Evolutionary conservation across 35 echinoderm and acorn worm species (phyloP), one percentile per base, ranked within the genome.

Genomic region (Apostichopus californicus): DNA sequence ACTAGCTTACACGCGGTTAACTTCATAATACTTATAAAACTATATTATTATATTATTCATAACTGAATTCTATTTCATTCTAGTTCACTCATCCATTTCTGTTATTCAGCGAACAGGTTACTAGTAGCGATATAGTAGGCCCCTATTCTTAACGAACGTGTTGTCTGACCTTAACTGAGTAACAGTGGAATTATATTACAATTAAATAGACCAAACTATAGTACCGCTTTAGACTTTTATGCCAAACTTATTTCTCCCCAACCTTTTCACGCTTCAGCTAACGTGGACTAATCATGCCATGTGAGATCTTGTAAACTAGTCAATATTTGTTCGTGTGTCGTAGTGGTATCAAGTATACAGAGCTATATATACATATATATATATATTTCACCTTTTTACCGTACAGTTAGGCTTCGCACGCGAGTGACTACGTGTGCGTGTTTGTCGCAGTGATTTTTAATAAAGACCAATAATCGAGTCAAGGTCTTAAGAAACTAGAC

Each of bases 251-350:
- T 75, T 75, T 75, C 71, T 7, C 14, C n/a, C 71, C 34, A 46
- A 46, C 34, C 34, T 46, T n/a, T 75, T 75, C 17, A 75, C 21
- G 71, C 71, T 20, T 22, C 71, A 75, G 7, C 71, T 9, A 61
- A 61, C 70, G 70, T 73, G 14, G 14, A 22, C 13, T 18, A n/a
- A 22, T 75, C 11, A 18, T 61, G 7, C n/a, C 71, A 75, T 75
- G 71, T 75, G 71, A 18, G n/a, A 1, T 24, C 71, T 75, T 75
- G 71, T 75, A 75, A 68, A 22, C 15, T 57, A 82, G 80, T 34
- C 80, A 82, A 82, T 82, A 82, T 82, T 82, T 82, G 80, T 13
- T 82, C 55, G 80, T 82, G 80, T 75, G 71, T n/a, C 21, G 71
- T n/a, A 75, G 17, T 75, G 17, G 1, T 7, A 20, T 75, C 14